Conservation (phyloP, 2,797 vertebrate species). For the Carapus acus region DNA sequence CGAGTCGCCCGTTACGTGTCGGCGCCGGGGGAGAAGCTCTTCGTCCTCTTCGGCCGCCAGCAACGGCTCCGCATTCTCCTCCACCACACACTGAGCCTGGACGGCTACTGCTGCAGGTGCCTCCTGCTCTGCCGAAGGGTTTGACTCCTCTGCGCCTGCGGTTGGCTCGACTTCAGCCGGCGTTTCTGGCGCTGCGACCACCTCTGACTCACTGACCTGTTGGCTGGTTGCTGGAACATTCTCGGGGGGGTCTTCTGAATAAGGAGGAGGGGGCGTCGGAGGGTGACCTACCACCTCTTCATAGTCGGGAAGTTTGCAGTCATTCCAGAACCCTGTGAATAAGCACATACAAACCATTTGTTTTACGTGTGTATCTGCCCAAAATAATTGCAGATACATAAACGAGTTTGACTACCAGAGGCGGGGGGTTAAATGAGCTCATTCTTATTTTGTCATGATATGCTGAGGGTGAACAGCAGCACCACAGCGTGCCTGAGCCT, state of each 20-base stretch:
- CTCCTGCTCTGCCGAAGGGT: conserved; percentile 31
- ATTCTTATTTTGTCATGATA: background rate
- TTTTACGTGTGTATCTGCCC: too few relatives aligned
- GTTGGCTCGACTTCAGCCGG: conserved; percentile 13
- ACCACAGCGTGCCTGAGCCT: conserved; percentile 3
- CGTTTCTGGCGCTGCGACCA: conserved; percentile 38
- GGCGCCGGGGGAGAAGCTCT: conserved; percentile 70
- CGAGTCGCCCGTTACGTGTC: conserved; percentile 78
- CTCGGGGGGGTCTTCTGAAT: conserved; percentile 71
- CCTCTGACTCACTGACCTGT: conserved; percentile 39
- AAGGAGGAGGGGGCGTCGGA: conserved; percentile 77
- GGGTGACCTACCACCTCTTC: conserved; percentile 80
- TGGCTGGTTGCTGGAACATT: conserved; percentile 27
- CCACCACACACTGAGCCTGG: conserved; percentile 33
- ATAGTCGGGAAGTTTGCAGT: conserved; percentile 81
- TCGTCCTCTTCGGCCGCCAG: conserved; percentile 51
- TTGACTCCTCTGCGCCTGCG: conserved; percentile 14
- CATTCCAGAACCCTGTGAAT: conserved; percentile 75
- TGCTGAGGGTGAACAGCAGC: background rate
- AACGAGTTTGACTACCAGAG: too few relatives aligned
- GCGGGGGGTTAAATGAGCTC: conserved; percentile 5
- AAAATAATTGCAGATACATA: too few relatives aligned
- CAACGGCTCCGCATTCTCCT: conserved; percentile 33
- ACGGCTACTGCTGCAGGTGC: conserved; percentile 10
- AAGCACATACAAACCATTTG: conserved; percentile 23